These are phyloP conservation scores for Ictidomys tridecemlineatus DNA, from an alignment of 2,113 vertebrate species.

Conservation along the genomic window DNA sequence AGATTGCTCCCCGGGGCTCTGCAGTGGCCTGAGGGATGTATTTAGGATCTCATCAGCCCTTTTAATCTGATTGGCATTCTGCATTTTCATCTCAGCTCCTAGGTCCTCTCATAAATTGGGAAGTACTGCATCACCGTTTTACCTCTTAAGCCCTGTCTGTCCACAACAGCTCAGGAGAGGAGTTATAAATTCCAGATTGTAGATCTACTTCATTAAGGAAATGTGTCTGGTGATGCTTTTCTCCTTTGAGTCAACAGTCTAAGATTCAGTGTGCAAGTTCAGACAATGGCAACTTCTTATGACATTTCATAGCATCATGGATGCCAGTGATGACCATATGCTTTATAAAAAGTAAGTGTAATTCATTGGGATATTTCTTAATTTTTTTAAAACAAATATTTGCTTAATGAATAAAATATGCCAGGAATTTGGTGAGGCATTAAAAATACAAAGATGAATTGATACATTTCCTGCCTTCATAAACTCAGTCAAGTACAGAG, in stretches of 20 bases:
- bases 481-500: slow-evolving; percentile 65
- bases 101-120: background rate
- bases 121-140: background rate
- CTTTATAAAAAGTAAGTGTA: slow-evolving; percentile 62
- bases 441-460: slow-evolving; percentile 57
- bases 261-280: background rate
- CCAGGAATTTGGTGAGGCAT: slow-evolving; percentile 30
- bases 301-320: background rate
- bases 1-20: background rate
- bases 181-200: background rate
- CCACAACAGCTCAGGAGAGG: background rate
- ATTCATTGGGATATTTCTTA: slow-evolving; percentile 39
- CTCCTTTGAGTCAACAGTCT: slow-evolving; percentile 14
- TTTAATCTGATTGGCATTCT: slow-evolving; percentile 77
- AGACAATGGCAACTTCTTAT: background rate
- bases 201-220: slow-evolving; percentile 31
- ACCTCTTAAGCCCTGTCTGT: background rate
- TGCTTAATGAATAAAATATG: slow-evolving; percentile 64
- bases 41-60: slow-evolving; percentile 69
- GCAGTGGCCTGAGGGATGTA: slow-evolving; percentile 17
- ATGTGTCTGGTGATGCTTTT: background rate
- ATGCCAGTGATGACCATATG: background rate
- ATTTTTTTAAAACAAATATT: slow-evolving; percentile 52
- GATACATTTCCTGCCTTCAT: slow-evolving; percentile 57
- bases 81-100: slow-evolving; percentile 63